Conservation (phyloP, 2,888 invertebrate genomes). For the Spicauda simplicius region DNA sequence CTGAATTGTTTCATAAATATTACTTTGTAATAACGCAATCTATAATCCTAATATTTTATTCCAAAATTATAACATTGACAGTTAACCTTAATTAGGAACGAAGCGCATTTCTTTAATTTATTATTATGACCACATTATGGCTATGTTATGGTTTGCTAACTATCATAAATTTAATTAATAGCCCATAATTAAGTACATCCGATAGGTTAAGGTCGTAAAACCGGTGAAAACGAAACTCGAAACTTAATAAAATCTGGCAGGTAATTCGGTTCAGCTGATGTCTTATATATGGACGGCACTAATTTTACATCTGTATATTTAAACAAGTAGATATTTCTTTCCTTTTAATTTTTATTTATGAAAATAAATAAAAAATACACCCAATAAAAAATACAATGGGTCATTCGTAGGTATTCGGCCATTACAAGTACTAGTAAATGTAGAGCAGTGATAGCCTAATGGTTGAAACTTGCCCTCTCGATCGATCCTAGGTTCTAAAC, state of each 20-base stretch:
- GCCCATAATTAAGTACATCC: conserved; percentile 30
- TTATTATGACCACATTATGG: conserved; percentile 18
- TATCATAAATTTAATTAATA: conserved; percentile 33
- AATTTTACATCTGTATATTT: too few relatives aligned
- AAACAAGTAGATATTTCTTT: too few relatives aligned
- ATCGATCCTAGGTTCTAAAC: too few relatives aligned
- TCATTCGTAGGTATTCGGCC: too few relatives aligned
- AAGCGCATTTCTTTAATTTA: conserved; percentile 29
- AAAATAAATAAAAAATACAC: too few relatives aligned
- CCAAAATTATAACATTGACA: conserved; percentile 19
- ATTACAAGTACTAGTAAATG: too few relatives aligned
- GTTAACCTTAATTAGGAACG: conserved; percentile 14
- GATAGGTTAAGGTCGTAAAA: conserved; percentile 24
- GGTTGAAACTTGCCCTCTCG: too few relatives aligned
- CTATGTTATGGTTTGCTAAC: neutral
- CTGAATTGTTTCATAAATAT: neutral
- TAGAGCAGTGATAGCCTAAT: too few relatives aligned
- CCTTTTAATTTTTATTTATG: too few relatives aligned
- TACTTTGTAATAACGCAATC: neutral
- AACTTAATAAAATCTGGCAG: conserved; percentile 10
- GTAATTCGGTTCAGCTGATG: neutral
- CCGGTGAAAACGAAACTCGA: conserved; percentile 15
- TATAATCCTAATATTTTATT: neutral
- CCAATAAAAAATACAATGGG: too few relatives aligned
- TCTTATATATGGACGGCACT: neutral